Evolutionary conservation across 2,113 vertebrate species (phyloP).

Genomic region (Rostratula benghalensis): DNA sequence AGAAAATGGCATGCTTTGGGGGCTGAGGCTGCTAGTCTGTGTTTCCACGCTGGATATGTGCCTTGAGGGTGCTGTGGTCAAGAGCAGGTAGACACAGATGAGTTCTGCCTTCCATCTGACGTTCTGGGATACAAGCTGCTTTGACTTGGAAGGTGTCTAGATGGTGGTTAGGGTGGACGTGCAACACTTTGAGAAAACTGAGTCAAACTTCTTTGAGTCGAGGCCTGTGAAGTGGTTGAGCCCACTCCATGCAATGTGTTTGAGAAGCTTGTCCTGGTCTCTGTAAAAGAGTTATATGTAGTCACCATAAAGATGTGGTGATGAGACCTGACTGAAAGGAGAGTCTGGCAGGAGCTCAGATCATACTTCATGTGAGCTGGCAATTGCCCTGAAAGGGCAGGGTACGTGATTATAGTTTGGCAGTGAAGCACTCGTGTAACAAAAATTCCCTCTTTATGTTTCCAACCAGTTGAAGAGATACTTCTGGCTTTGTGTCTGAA

Average conservation of each 20-base stretch:
- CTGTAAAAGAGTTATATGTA: background rate
- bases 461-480: background rate
- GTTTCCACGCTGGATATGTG: background rate
- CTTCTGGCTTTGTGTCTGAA: background rate
- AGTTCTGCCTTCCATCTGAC: background rate
- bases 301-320: background rate
- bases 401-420: background rate
- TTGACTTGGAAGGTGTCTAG: background rate
- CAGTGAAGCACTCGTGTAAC: background rate
- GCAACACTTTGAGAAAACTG: background rate
- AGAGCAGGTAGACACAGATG: background rate
- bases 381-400: background rate
- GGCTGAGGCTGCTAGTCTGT: background rate
- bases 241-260: rapidly evolving
- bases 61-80: background rate
- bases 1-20: background rate
- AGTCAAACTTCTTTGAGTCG: background rate
- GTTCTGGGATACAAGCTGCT: background rate
- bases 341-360: background rate
- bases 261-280: background rate
- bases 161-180: background rate
- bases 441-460: background rate
- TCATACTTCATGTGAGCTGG: background rate
- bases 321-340: background rate
- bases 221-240: background rate